A percentile compares a stretch with the other conserved stretches of the same genome.
Conservation (phyloP, 2,797 vertebrate genomes). For the Hyperoplus lanceolatus region DNA sequence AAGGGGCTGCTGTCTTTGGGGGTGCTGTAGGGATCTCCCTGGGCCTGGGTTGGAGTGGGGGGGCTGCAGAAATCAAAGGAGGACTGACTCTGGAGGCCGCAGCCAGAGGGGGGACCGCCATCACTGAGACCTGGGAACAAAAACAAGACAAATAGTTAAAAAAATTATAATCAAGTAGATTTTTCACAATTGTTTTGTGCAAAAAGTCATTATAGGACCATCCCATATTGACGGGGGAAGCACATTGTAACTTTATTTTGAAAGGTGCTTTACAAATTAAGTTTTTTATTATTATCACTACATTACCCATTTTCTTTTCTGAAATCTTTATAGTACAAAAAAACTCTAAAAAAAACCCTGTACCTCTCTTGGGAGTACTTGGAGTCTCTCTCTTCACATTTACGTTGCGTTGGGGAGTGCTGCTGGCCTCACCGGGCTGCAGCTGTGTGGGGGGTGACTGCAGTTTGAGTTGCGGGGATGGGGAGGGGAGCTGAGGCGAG, state of each 20-base stretch:
- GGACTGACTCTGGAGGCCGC: constrained; percentile 84
- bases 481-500: constrained; percentile 74
- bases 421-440: constrained; percentile 75
- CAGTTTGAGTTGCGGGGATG: constrained; percentile 76
- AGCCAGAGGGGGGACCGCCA: constrained; percentile 74
- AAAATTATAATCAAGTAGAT: too few relatives aligned
- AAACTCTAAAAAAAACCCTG: background rate
- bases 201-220: too few relatives aligned
- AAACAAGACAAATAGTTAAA: background rate
- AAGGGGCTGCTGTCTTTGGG: constrained; percentile 85
- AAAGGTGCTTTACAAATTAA: too few relatives aligned
- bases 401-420: constrained; percentile 69
- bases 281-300: too few relatives aligned
- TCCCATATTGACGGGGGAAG: too few relatives aligned
- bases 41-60: constrained; percentile 82
- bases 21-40: constrained; percentile 82
- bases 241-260: too few relatives aligned
- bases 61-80: constrained; percentile 88
- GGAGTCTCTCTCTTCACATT: constrained; percentile 85
- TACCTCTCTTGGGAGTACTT: constrained; percentile 82
- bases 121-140: constrained; percentile 49
- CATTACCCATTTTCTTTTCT: too few relatives aligned
- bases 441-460: constrained; percentile 77
- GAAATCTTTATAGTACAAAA: too few relatives aligned
- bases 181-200: too few relatives aligned